A percentile compares a stretch with the other conserved stretches of the same genome.
phyloP scores from a whole-genome alignment of 2,113 vertebrate species.

The Vulpes ferrilata region DNA sequence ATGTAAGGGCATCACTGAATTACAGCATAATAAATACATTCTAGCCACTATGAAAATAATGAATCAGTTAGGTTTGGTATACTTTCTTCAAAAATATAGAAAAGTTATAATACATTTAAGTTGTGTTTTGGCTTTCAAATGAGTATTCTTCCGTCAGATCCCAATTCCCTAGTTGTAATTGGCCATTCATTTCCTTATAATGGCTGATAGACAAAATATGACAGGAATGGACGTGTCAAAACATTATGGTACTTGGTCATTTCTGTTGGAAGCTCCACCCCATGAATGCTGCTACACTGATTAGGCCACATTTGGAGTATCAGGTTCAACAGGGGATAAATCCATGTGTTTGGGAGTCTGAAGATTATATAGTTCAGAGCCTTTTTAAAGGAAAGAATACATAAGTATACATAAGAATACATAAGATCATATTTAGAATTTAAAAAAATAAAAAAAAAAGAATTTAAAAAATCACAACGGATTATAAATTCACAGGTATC shows the following conservation, averaged over 20 bases:
- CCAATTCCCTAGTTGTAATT: background rate
- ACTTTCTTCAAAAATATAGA: background rate
- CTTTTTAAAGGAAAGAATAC: background rate
- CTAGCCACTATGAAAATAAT: background rate
- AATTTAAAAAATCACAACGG: background rate
- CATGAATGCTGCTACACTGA: background rate
- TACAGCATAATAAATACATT: background rate
- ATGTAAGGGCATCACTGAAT: background rate
- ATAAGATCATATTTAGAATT: background rate
- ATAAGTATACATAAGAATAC: background rate
- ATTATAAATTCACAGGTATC: background rate
- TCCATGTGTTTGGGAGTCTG: background rate
- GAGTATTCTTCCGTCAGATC: background rate
- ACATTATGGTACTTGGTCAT: background rate
- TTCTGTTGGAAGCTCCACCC: background rate
- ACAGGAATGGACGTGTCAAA: background rate
- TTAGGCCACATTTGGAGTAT: background rate
- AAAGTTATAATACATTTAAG: background rate
- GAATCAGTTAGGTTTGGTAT: background rate
- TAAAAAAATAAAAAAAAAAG: too few species aligned
- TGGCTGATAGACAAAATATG: background rate
- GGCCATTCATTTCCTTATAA: background rate
- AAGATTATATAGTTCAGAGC: background rate
- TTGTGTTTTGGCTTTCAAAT: background rate
- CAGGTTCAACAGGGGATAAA: background rate